Base-by-base conservation (phyloP, 1,140 invertebrate genomes). In the Frieseomelitta varia region DNA sequence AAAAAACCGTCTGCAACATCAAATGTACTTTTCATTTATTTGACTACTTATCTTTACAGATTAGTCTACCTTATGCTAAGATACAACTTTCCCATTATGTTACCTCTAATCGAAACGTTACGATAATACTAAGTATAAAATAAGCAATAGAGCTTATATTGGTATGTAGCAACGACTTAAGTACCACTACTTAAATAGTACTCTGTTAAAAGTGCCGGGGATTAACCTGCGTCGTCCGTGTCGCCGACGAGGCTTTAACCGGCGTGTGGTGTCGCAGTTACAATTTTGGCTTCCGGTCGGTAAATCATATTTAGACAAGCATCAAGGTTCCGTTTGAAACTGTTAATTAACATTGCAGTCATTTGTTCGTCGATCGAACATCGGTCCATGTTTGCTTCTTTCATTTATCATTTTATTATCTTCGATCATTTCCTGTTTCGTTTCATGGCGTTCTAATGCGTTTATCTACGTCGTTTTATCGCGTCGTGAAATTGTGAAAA, bases 1-100 rank as follows among this genome's bases (percentile, higher is more conserved):
- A 65, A 73, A 88, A 87, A 88, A 91, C 84, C 39, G 88, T 91
- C 90, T 94, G 91, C 91, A 94, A 93, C 92, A 93, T 94, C 91
- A 94, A 94, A 94, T 95, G 90, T 94, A 94, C 93, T 94, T 94
- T 94, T 93, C 91, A 93, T 94, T 94, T 94, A 94, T 95, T 94
- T 92, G 89, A 91, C 92, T 94, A 94, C 91, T 93, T 93, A 91
- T 94, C 91, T 94, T 94, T 94, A 94, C 93, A 94, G 91, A 94
- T 93, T 94, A 94, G 79, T 93, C 93, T 94, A 94, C 90, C 91
- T 94, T 94, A 94, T 81, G 88, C 92, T 94, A 94, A 91, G 91
- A 93, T 94, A 94, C 92, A 94, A 93, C 92, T 93, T 94, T 92
- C 91, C 93, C 93, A 94, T 93, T 93, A 93, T 94, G 88, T 92